A percentile compares a stretch with the other conserved stretches of the same genome.
phyloP scores from a whole-genome alignment of 2,797 vertebrate species.

The Alcedo quadribrachys region DNA sequence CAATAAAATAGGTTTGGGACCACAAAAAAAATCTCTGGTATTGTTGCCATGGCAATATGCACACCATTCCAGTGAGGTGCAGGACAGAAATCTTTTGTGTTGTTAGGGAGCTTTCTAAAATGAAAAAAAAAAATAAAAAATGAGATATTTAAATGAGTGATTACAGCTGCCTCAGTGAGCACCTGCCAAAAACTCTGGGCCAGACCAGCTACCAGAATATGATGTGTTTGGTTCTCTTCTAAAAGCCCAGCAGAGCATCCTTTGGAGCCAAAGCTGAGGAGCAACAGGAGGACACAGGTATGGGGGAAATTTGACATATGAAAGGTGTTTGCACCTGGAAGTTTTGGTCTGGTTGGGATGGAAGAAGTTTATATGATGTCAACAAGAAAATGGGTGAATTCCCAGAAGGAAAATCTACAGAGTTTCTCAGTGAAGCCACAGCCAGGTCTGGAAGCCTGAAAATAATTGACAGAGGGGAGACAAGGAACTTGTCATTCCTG shows the following conservation, averaged over 20 bases:
- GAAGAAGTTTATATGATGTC: background rate
- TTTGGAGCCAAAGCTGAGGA: background rate
- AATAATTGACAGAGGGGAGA: background rate
- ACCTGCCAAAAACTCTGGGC: constrained; percentile 26
- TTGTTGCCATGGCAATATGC: constrained; percentile 54
- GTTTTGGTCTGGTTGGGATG: background rate
- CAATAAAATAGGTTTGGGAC: constrained; percentile 41
- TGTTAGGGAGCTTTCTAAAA: constrained; percentile 33
- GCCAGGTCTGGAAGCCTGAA: background rate
- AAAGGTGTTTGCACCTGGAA: background rate
- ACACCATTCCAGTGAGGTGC: constrained; percentile 28
- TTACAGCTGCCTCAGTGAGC: background rate
- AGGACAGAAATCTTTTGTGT: constrained; percentile 21
- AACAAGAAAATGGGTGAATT: background rate
- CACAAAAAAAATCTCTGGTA: constrained; percentile 5
- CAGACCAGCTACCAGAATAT: background rate
- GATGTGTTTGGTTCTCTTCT: background rate
- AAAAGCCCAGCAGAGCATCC: background rate
- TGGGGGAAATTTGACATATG: background rate
- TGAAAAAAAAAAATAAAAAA: background rate
- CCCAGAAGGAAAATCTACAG: background rate
- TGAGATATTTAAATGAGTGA: constrained; percentile 36
- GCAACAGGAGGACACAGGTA: background rate
- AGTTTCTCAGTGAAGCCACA: background rate
- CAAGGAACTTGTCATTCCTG: background rate